phyloP scores from a whole-genome alignment of 2,113 vertebrate genomes.

The Anas platyrhynchos region DNA sequence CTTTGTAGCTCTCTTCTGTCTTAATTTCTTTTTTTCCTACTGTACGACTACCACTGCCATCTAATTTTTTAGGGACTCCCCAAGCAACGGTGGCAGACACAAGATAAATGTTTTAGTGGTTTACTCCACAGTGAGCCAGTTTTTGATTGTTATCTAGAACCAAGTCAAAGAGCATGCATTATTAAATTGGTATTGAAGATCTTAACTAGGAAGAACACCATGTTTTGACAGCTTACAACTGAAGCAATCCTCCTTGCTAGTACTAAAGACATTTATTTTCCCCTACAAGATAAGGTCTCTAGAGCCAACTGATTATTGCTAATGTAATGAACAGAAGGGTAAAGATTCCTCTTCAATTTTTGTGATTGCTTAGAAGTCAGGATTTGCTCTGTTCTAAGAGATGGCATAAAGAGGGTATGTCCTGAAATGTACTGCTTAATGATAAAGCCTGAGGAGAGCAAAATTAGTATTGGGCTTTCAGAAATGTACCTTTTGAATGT shows the following conservation, averaged over 20 bases:
- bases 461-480: neutral
- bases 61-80: neutral
- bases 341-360: neutral
- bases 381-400: neutral
- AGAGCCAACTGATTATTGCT: neutral
- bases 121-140: neutral
- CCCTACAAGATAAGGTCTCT: neutral
- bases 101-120: neutral
- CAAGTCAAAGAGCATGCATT: neutral
- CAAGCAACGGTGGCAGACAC: neutral
- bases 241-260: neutral
- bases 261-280: neutral
- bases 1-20: neutral
- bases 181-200: neutral
- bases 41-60: neutral
- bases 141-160: neutral
- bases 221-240: neutral
- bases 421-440: neutral
- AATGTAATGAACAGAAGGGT: neutral
- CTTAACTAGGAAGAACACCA: neutral
- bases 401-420: neutral
- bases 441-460: neutral
- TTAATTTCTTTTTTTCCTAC: neutral
- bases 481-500: neutral
- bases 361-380: neutral